These are phyloP conservation scores for Crax fasciolata DNA, from an alignment of 2,797 vertebrate genomes.

Conservation along the genomic window DNA sequence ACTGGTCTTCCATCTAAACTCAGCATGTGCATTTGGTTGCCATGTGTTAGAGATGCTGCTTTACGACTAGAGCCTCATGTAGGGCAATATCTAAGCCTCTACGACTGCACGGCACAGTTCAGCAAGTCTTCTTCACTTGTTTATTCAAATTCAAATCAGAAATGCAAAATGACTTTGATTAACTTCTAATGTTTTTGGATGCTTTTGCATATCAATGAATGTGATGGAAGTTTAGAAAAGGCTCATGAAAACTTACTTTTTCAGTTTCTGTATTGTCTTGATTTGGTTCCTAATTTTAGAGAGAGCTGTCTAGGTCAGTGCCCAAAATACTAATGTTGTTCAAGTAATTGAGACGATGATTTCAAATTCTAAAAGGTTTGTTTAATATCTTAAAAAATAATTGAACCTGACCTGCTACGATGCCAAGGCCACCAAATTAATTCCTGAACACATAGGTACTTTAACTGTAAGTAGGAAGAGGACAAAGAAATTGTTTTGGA, in stretches of 20 bases:
- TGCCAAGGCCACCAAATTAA: not conserved
- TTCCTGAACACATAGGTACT: not conserved
- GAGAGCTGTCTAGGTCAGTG: not conserved
- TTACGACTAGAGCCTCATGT: not conserved
- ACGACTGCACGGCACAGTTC: not conserved
- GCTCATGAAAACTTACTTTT: not conserved
- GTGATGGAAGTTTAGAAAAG: not conserved
- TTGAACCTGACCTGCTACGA: not conserved
- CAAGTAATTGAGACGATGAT: not conserved
- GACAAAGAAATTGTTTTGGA: not conserved
- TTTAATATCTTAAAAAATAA: not conserved
- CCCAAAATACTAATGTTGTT: not conserved
- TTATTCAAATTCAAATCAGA: not conserved
- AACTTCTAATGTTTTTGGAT: not conserved
- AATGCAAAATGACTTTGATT: not conserved
- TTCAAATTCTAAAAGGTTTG: not conserved
- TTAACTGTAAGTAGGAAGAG: not conserved
- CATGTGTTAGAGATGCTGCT: not conserved
- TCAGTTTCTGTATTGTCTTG: not conserved
- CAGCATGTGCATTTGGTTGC: not conserved
- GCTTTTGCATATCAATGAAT: not conserved
- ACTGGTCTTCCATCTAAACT: not conserved
- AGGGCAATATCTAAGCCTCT: not conserved
- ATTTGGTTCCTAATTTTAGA: not conserved
- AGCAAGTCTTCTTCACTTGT: not conserved